Conservation (phyloP, 2,888 invertebrate genomes). For the Aphidius colemani region DNA sequence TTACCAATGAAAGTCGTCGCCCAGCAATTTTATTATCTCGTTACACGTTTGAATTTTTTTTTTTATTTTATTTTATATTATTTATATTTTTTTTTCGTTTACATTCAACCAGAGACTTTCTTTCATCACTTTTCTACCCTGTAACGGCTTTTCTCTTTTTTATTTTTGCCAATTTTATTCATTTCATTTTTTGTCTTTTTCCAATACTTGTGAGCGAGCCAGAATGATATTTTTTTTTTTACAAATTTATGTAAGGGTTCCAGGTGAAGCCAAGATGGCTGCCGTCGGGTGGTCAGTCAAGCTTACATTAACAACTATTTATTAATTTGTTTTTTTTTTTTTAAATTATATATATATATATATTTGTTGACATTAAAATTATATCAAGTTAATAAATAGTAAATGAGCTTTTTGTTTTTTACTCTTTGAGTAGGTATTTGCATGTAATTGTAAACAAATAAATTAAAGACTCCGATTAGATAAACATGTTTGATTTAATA, state of each 20-base stretch:
- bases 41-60: constrained; percentile 36
- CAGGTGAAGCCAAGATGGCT: constrained; percentile 20
- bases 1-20: constrained; percentile 31
- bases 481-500: too few relatives aligned
- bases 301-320: too few relatives aligned
- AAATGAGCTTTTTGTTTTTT: too few relatives aligned
- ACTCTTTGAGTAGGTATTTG: neutral
- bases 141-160: too few relatives aligned
- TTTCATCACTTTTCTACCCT: constrained; percentile 9
- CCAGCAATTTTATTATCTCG: constrained; percentile 45
- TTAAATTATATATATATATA: too few relatives aligned
- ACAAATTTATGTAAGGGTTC: too few relatives aligned
- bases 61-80: constrained; percentile 3
- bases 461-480: too few relatives aligned
- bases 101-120: constrained; percentile 14
- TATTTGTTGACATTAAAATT: too few relatives aligned
- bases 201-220: neutral
- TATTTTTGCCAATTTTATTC: neutral
- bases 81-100: neutral
- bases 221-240: too few relatives aligned
- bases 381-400: too few relatives aligned
- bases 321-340: too few relatives aligned
- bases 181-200: constrained; percentile 8
- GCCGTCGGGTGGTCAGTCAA: constrained; percentile 20
- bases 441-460: neutral